phyloP scores from a whole-genome alignment of 1,140 invertebrate species.

The Macrosteles quadrilineatus region DNA sequence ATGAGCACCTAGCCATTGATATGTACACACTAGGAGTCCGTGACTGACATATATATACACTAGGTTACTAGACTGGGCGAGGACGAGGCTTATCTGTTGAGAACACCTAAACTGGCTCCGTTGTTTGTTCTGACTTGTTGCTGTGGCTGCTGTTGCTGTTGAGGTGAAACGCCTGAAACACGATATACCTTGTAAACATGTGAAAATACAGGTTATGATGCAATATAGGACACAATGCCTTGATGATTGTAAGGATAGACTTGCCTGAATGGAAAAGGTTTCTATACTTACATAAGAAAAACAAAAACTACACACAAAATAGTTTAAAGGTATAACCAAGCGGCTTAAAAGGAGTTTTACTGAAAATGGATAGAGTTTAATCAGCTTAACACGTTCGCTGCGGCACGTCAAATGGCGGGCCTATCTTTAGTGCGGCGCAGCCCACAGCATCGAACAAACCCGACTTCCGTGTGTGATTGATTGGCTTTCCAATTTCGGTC shows the following conservation, averaged over 20 bases:
- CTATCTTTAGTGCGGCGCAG: too few relatives aligned
- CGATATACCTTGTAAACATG: neutral
- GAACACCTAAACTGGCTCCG: constrained; percentile 15
- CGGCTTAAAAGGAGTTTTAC: too few relatives aligned
- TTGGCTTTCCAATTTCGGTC: too few relatives aligned
- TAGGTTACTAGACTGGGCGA: neutral
- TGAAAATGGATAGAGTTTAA: too few relatives aligned
- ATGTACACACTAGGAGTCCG: constrained; percentile 6
- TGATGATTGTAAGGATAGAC: neutral
- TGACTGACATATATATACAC: neutral
- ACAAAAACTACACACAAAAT: neutral
- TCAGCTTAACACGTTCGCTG: too few relatives aligned
- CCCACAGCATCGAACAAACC: too few relatives aligned
- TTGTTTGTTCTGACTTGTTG: neutral
- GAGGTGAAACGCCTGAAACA: neutral
- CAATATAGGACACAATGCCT: neutral
- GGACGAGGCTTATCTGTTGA: constrained; percentile 8
- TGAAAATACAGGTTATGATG: neutral
- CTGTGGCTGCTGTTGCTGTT: neutral
- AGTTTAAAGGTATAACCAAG: neutral
- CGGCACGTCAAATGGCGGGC: too few relatives aligned
- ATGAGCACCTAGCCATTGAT: constrained; percentile 18
- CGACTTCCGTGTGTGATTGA: too few relatives aligned
- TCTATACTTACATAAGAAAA: neutral
- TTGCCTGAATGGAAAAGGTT: neutral